phyloP scores from a whole-genome alignment of 2,113 vertebrate genomes.

The Etheostoma spectabile region DNA sequence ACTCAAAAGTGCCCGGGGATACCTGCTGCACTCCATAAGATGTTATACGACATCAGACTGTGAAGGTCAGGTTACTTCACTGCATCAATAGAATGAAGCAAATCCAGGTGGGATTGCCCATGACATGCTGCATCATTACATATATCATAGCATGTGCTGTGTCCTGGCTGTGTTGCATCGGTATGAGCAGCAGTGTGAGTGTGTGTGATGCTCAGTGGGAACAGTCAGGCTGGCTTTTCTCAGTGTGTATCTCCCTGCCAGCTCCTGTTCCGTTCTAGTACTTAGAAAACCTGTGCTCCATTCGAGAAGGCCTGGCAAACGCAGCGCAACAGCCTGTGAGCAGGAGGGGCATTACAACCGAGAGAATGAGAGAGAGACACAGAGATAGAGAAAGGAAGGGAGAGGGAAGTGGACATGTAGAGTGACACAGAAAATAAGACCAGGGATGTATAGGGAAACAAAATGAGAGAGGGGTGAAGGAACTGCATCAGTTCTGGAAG shows the following conservation, averaged over 20 bases:
- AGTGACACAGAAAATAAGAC: conserved; percentile 30
- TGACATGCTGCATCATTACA: conserved; percentile 39
- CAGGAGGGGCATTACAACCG: conserved; percentile 55
- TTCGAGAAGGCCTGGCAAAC: conserved; percentile 80
- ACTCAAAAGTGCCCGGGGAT: background rate
- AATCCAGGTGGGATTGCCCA: conserved; percentile 47
- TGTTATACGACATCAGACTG: conserved; percentile 7
- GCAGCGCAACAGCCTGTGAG: conserved; percentile 79
- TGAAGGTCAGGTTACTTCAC: conserved; percentile 30
- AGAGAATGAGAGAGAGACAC: conserved; percentile 27
- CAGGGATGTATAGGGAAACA: conserved; percentile 14
- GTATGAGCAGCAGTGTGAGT: conserved; percentile 40
- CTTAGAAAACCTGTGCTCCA: conserved; percentile 80
- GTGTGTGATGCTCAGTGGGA: conserved; percentile 75
- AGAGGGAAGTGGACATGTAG: background rate
- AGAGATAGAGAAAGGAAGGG: background rate
- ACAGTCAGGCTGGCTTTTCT: conserved; percentile 76
- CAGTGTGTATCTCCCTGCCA: conserved; percentile 76
- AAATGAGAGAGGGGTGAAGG: background rate
- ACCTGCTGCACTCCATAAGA: background rate
- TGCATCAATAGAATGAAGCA: conserved; percentile 12
- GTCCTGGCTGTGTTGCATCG: conserved; percentile 17
- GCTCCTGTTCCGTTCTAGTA: conserved; percentile 79
- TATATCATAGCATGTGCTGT: conserved; percentile 28
- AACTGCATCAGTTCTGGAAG: conserved; percentile 8